These are phyloP conservation scores for Pheosia tremula DNA, from an alignment of 2,888 invertebrate genomes.

Conservation along the genomic window DNA sequence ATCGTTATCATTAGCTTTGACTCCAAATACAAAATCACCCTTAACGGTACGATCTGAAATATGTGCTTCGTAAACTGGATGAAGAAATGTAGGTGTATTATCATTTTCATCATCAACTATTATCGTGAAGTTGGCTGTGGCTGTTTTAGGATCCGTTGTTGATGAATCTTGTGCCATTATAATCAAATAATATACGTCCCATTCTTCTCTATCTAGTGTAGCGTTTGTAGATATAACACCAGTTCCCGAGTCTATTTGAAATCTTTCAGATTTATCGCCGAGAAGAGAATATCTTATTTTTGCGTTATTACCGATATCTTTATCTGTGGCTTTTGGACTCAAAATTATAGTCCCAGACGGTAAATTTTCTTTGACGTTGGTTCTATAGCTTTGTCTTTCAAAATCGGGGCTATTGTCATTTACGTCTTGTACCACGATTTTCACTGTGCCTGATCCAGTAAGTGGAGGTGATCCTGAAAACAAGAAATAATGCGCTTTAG, in stretches of 20 bases:
- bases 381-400: conserved; percentile 91
- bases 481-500: conserved; percentile 11
- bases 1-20: conserved; percentile 93
- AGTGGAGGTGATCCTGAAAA: conserved; percentile 94
- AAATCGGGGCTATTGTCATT: conserved; percentile 97
- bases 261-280: conserved; percentile 92
- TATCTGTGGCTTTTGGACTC: conserved; percentile 91
- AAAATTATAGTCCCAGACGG: conserved; percentile 91
- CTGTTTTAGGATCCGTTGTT: conserved; percentile 92
- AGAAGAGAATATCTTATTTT: conserved; percentile 93
- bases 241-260: conserved; percentile 90
- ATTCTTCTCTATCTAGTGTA: conserved; percentile 92
- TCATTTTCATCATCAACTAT: conserved; percentile 93
- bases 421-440: conserved; percentile 95
- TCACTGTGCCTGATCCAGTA: conserved; percentile 96
- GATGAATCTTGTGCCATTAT: conserved; percentile 96
- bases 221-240: conserved; percentile 91
- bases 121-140: conserved; percentile 93
- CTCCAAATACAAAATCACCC: conserved; percentile 96
- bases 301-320: conserved; percentile 93
- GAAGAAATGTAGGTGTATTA: conserved; percentile 91
- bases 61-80: conserved; percentile 90
- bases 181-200: conserved; percentile 90
- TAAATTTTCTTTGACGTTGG: conserved; percentile 92
- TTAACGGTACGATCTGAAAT: conserved; percentile 92